Base-by-base conservation (phyloP, 1,140 invertebrate species). In the Lasaia peninsularis region DNA sequence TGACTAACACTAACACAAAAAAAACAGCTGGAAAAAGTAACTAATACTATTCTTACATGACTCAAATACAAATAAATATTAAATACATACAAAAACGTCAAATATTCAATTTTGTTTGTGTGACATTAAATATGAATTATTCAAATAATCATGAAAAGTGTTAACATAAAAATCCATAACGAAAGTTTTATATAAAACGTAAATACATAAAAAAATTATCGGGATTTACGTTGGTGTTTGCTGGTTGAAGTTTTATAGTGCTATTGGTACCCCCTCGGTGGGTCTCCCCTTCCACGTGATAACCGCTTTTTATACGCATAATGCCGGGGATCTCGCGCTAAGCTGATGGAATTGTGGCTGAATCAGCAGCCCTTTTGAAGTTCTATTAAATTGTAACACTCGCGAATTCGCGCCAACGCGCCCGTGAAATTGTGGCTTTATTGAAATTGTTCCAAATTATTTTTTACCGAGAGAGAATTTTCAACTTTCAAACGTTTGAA, bases 291-390 rank as follows among this genome's bases (percentile, higher is more conserved):
- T 52, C 56, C 58, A 55, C 40, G 55, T 34, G 84, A 87, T 86
- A 86, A 87, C 82, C 78, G 73, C 82, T 82, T 84, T 87, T 87
- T 84, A 87, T 85, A 84, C 80, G 80, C 80, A 82, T 86, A 86
- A 87, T 84, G 73, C 76, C 56, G 65, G 74, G 81, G 80, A 85
- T 82, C 77, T 78, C 74, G 68, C 75, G 75, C 84, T 87, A 87
- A 87, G 84, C 84, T 86, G 82, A 87, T 87, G 81, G 82, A 87
- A 87, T 87, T 87, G 84, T 83, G 81, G 75, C 64, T 70, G 78
- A 79, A 85, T 84, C 84, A 78, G 73, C 77, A 80, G 79, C 78
- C 81, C 82, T 81, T 87, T 86, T 86, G 80, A 86, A 84, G 73
- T 87, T 81, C 78, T 83, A 86, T 87, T 87, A 86, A 84, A 87